phyloP scores from a whole-genome alignment of 2,113 vertebrate genomes.

The Brachypodius melanocephalos region DNA sequence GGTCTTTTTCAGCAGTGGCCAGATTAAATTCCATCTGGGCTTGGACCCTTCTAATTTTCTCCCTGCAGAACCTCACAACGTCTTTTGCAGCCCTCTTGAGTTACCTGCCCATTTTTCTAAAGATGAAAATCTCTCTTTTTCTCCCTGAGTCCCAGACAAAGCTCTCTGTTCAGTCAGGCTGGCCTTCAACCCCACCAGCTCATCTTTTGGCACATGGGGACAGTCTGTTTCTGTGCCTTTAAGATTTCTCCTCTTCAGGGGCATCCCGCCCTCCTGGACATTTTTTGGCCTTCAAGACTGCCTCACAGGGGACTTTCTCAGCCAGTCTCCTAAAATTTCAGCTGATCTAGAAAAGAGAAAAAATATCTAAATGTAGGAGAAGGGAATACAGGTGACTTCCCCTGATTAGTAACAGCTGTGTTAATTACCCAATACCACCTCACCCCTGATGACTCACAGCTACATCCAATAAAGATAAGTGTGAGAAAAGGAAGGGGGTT shows the following conservation, averaged over 20 bases:
- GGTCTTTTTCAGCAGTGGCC: neutral
- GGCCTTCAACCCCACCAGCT: neutral
- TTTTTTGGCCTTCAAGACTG: neutral
- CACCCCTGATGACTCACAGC: neutral
- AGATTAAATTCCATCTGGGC: neutral
- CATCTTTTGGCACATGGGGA: neutral
- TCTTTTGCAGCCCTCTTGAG: neutral
- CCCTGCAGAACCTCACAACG: neutral
- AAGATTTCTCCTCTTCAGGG: neutral
- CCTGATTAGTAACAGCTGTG: neutral
- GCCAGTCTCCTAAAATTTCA: neutral
- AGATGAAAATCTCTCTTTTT: neutral
- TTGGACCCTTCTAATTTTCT: neutral
- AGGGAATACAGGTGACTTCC: neutral
- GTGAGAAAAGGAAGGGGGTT: neutral
- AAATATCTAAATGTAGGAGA: neutral
- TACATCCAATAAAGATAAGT: neutral
- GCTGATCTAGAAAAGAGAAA: neutral
- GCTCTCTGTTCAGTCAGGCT: neutral
- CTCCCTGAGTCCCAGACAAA: neutral
- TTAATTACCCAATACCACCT: neutral
- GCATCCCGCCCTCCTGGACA: accelerated
- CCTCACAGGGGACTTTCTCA: neutral
- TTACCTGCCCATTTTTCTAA: neutral
- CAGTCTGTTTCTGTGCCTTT: neutral